Percentiles rank a stretch among this genome's conserved stretches.
Evolutionary conservation across 2,888 invertebrate species (phyloP).

Genomic region (Parochlus steinenii): DNA sequence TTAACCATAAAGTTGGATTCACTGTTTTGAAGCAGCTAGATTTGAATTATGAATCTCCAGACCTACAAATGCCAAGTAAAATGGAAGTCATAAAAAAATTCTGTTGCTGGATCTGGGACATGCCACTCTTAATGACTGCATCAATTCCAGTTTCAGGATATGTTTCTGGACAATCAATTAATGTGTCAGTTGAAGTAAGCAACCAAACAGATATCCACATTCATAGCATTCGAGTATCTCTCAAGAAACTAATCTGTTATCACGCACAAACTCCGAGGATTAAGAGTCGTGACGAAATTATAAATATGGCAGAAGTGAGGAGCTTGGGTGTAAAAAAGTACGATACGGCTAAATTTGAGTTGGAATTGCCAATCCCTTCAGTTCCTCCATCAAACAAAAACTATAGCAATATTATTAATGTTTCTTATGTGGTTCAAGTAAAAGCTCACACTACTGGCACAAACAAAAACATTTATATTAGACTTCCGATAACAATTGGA

Average conservation of each 20-base stretch:
- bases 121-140: conserved; percentile 7
- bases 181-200: neutral
- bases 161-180: conserved; percentile 6
- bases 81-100: conserved; percentile 6
- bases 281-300: neutral
- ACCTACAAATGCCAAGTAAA: neutral
- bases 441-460: neutral
- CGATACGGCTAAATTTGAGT: neutral
- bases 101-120: neutral
- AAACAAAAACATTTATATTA: conserved; percentile 1
- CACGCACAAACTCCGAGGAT: conserved; percentile 1
- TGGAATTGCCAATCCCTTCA: conserved; percentile 1
- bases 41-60: conserved; percentile 36
- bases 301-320: neutral
- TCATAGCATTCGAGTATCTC: neutral
- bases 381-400: conserved; percentile 6
- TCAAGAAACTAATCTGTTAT: conserved; percentile 3
- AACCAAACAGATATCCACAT: conserved; percentile 5
- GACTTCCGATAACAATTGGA: conserved; percentile 6
- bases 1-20: conserved; percentile 44
- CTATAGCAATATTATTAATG: conserved; percentile 1
- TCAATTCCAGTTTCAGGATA: conserved; percentile 6
- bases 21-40: conserved; percentile 63
- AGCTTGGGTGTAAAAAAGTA: neutral
- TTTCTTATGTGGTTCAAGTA: conserved; percentile 8